Conservation (phyloP, 2,797 vertebrate species). For the Dicrostonyx torquatus region DNA sequence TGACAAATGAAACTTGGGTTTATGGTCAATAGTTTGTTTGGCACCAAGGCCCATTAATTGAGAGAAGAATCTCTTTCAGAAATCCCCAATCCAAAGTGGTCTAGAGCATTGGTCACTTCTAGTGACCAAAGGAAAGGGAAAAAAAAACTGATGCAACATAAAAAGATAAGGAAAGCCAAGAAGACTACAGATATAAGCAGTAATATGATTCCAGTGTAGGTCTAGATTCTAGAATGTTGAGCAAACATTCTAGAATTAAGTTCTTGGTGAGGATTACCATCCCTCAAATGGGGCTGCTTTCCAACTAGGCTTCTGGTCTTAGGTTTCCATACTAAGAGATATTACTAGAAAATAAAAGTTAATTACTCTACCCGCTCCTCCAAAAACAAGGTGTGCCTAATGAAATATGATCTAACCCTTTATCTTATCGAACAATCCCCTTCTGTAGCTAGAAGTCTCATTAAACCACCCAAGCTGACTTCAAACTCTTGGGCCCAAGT, state of each 20-base stretch:
- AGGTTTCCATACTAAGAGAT: constrained; percentile 9
- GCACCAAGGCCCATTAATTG: neutral
- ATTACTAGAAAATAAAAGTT: constrained; percentile 2
- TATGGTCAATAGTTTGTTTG: neutral
- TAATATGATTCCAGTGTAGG: neutral
- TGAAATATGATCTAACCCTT: neutral
- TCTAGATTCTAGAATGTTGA: neutral
- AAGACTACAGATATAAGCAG: neutral
- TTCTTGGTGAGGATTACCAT: constrained; percentile 24
- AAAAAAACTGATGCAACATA: neutral
- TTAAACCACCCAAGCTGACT: neutral
- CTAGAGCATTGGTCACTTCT: neutral
- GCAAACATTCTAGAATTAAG: neutral
- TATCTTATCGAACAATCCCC: neutral
- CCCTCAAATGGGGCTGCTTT: constrained; percentile 1
- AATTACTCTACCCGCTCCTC: neutral
- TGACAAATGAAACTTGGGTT: neutral
- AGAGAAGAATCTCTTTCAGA: neutral
- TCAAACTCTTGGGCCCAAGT: neutral
- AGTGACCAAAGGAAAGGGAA: neutral
- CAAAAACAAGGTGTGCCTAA: neutral
- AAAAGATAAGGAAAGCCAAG: neutral
- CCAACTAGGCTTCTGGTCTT: neutral
- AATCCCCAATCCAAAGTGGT: neutral
- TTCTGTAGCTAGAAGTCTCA: neutral